These are phyloP conservation scores for Oreotragus oreotragus DNA, from an alignment of 2,113 vertebrate species.

Conservation along the genomic window DNA sequence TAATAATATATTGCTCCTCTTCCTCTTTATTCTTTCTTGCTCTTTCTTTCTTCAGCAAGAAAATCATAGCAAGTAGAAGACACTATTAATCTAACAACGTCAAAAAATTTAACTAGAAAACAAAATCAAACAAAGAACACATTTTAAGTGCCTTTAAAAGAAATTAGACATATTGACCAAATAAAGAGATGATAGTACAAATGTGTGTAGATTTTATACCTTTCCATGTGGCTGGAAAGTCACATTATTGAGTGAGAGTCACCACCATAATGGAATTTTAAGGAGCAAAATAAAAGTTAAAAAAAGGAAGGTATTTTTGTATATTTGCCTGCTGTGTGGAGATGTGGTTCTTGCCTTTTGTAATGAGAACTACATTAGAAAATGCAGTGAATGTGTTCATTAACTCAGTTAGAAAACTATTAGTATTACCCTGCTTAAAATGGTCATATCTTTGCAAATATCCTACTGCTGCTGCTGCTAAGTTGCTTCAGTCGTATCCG, in stretches of 20 bases:
- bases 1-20: background rate
- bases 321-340: background rate
- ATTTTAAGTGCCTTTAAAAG: constrained; percentile 4
- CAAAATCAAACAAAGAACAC: background rate
- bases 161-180: background rate
- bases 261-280: constrained; percentile 9
- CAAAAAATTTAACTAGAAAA: background rate
- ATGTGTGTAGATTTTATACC: background rate
- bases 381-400: background rate
- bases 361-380: constrained; percentile 5
- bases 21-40: background rate
- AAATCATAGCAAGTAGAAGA: background rate
- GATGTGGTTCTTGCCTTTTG: background rate
- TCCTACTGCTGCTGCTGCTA: background rate
- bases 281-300: background rate
- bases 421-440: background rate
- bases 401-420: background rate
- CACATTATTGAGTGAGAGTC: background rate
- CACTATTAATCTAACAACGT: background rate
- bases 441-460: background rate
- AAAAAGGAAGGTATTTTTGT: background rate
- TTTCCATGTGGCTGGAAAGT: constrained; percentile 7
- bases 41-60: background rate
- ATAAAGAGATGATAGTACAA: background rate
- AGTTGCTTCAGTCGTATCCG: rapidly evolving